Evolutionary conservation across 2,113 vertebrate genomes (phyloP).

Genomic region (Corynorhinus townsendii): DNA sequence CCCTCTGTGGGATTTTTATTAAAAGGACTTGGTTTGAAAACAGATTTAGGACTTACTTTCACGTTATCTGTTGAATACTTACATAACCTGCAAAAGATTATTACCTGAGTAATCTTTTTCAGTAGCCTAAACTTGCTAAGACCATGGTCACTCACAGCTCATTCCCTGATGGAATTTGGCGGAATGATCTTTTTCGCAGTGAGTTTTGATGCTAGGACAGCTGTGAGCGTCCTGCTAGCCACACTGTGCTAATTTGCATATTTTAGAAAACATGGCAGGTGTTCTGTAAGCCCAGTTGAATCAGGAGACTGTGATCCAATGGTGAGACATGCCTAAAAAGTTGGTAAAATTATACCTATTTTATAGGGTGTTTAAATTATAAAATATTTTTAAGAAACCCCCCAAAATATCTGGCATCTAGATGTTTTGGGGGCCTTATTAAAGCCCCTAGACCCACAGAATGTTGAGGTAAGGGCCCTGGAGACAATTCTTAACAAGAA

Average conservation of each 20-base stretch:
- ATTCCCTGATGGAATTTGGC: neutral
- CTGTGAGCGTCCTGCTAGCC: neutral
- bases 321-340: neutral
- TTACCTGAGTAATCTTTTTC: neutral
- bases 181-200: neutral
- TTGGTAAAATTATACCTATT: neutral
- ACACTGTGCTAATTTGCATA: neutral
- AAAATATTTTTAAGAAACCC: neutral
- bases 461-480: neutral
- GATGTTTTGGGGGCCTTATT: too few relatives aligned
- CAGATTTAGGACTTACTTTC: neutral
- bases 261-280: neutral
- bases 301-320: neutral
- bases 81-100: neutral
- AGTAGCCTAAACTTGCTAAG: neutral
- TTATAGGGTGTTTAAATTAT: neutral
- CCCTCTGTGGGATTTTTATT: neutral
- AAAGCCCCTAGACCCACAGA: neutral
- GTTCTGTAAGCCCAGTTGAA: neutral
- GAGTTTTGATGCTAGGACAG: neutral
- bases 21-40: neutral
- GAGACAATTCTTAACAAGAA: neutral
- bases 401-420: neutral
- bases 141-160: neutral
- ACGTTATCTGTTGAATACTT: neutral